These are phyloP conservation scores for Ditula angustiorana DNA, from an alignment of 2,888 invertebrate genomes.

Conservation along the genomic window DNA sequence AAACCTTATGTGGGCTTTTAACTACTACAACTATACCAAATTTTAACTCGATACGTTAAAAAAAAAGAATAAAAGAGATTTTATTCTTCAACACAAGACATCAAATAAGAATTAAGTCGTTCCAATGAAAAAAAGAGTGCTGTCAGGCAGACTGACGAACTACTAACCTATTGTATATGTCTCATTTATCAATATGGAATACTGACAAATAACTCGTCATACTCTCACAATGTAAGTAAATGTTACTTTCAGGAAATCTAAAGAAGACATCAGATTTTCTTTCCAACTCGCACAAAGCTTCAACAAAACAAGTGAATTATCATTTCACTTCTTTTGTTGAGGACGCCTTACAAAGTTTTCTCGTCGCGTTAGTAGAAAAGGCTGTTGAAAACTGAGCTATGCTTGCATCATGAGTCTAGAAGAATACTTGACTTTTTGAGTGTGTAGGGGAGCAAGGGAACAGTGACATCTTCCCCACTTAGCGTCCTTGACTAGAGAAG, in stretches of 20 bases:
- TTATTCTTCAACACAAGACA: no score
- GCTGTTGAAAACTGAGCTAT: constrained; percentile 69
- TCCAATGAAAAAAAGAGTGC: no score
- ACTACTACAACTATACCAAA: no score
- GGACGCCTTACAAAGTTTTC: constrained; percentile 33
- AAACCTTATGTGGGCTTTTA: no score
- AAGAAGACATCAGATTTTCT: constrained; percentile 18
- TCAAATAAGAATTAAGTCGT: no score
- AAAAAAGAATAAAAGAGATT: no score
- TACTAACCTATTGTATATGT: no score
- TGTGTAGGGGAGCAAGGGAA: constrained; percentile 65
- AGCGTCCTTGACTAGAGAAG: constrained; percentile 62
- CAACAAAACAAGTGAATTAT: constrained; percentile 39
- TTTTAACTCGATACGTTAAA: no score
- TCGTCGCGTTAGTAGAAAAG: constrained; percentile 66
- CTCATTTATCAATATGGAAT: no score
- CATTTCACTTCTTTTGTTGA: constrained; percentile 32
- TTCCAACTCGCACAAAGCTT: constrained; percentile 14
- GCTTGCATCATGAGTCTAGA: constrained; percentile 62
- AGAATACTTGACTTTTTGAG: constrained; percentile 72
- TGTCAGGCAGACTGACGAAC: no score
- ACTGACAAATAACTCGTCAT: not conserved
- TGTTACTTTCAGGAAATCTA: constrained; percentile 11
- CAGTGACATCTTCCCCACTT: constrained; percentile 76
- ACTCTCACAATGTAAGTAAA: not conserved